These are phyloP conservation scores for Strix uralensis DNA, from an alignment of 2,113 vertebrate species.

Conservation along the genomic window DNA sequence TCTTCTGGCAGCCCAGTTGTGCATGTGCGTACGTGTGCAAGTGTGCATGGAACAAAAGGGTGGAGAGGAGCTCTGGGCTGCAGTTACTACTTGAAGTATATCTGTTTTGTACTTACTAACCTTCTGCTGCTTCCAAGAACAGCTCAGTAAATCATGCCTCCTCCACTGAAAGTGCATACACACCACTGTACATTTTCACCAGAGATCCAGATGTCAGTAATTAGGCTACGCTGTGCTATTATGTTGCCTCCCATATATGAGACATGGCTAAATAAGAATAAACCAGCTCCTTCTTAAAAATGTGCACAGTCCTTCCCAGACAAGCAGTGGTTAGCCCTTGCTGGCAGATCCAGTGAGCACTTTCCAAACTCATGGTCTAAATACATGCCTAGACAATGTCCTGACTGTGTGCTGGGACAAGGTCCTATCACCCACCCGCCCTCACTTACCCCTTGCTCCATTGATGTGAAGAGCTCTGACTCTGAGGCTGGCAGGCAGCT, in stretches of 20 bases:
- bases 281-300: not conserved
- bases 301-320: not conserved
- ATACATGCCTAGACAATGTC: not conserved
- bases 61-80: not conserved
- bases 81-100: not conserved
- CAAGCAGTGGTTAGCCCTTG: not conserved
- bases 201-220: constrained; percentile 22
- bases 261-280: not conserved
- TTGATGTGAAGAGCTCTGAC: not conserved
- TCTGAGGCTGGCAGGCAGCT: not conserved
- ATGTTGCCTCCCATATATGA: not conserved
- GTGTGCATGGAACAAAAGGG: not conserved
- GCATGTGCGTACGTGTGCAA: not conserved
- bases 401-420: not conserved
- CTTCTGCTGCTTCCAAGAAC: constrained; percentile 34
- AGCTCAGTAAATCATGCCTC: constrained; percentile 34
- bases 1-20: not conserved
- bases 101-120: not conserved
- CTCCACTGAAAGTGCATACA: constrained; percentile 13
- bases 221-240: constrained; percentile 21
- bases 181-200: not conserved
- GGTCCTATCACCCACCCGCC: not conserved
- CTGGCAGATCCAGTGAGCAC: not conserved
- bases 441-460: not conserved
- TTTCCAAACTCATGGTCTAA: not conserved